phyloP scores from a whole-genome alignment of 1,140 invertebrate genomes.

The Lineus longissimus region DNA sequence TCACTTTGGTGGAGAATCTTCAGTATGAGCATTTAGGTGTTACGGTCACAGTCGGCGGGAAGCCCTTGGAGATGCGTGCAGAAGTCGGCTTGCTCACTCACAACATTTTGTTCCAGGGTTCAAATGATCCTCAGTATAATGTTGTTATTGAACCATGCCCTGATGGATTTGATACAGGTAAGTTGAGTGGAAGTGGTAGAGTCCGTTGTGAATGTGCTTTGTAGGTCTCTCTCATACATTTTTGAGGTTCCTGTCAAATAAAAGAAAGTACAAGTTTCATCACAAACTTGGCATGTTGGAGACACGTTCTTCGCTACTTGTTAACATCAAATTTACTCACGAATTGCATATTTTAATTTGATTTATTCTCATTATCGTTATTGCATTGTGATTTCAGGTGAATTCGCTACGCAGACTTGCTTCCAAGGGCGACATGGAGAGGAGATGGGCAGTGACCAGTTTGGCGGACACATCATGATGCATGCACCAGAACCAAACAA shows the following conservation, averaged over 20 bases:
- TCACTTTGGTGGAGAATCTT: conserved; percentile 36
- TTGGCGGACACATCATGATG: not conserved
- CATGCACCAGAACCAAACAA: conserved; percentile 2
- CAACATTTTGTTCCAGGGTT: conserved; percentile 40
- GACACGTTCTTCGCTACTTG: no score
- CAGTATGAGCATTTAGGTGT: conserved; percentile 32
- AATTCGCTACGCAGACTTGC: conserved; percentile 46
- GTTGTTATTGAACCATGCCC: conserved; percentile 41
- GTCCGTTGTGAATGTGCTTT: no score
- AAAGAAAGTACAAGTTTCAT: no score
- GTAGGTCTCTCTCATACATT: no score
- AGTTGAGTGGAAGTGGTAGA: no score
- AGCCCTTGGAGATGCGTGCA: conserved; percentile 34
- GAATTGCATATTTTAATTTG: no score
- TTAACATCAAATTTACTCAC: no score
- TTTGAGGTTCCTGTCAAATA: no score
- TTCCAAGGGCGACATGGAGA: conserved; percentile 35
- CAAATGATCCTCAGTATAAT: conserved; percentile 26
- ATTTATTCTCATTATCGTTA: no score
- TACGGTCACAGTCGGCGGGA: conserved; percentile 22
- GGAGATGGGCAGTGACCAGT: conserved; percentile 4
- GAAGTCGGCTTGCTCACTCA: conserved; percentile 46
- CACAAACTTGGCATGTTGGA: no score
- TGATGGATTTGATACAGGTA: conserved; percentile 47
- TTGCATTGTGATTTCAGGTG: no score